Evolutionary conservation across 2,113 vertebrate genomes (phyloP), one percentile per base, ranked within the genome.

Genomic region (Carettochelys insculpta): DNA sequence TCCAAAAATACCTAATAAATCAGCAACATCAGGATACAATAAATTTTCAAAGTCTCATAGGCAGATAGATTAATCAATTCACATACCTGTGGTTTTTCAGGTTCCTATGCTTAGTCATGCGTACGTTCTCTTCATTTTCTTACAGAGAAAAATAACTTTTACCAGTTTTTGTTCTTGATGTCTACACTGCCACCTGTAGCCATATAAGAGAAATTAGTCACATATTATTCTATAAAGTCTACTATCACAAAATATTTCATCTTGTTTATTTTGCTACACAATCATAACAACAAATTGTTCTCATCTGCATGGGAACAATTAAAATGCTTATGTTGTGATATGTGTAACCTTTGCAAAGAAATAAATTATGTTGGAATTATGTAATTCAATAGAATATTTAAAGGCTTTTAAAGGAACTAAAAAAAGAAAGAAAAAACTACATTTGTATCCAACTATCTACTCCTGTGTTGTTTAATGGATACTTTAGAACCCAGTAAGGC

Each of bases 181-280:
- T 98, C 96, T 94, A 97, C 86, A 98, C 97, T 97, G 98, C 98
- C 98, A 98, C 97, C 98, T 98, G 97, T 97, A 97, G 98, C 97
- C 97, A 94, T 25, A 95, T 47, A 97, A 95, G 92, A 97, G 97
- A 97, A 97, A 97, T 97, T 95, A 97, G 76, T 83, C 91, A 94
- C 56, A 83, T 79, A 94, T 96, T 91, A 95, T 85, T 83, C 89
- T 88, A 89, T 77, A 88, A 92, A 94, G 85, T 56, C 86, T 53
- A 88, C 90, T 90, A 90, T 82, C 93, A 92, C 79, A n/a, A 78
- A 79, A 48, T 11, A 17, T 89, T 94, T 86, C 76, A 83, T 17
- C 73, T 89, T 56, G 20, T 83, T 92, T 80, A 17, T 71, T 87
- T 91, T 86, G 45, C 91, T 50, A 19, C 6, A 56, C 41, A 52